A percentile compares a stretch with the other conserved stretches of the same genome.
Evolutionary conservation across 2,113 vertebrate genomes (phyloP).

Genomic region (Fregetta grallaria): DNA sequence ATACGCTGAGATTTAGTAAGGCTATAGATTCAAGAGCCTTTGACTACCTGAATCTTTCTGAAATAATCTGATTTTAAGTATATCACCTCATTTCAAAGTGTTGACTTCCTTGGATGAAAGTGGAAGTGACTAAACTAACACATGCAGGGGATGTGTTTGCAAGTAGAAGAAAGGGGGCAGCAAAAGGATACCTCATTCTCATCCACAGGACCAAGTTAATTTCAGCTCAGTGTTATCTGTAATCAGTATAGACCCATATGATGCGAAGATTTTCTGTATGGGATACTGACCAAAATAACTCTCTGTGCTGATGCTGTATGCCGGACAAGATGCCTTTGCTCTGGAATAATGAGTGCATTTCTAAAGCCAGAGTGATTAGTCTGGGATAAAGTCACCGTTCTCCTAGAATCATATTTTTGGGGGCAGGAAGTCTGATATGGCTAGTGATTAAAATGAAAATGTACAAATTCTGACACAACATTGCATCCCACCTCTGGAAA

Average conservation of each 20-base stretch:
- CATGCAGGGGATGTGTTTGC: background rate
- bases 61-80: background rate
- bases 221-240: background rate
- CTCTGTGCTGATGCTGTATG: background rate
- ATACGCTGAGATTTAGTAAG: background rate
- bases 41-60: background rate
- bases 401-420: background rate
- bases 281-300: background rate
- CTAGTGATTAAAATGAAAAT: background rate
- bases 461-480: background rate
- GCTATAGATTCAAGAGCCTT: background rate
- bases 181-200: constrained; percentile 19
- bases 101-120: background rate
- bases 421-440: background rate
- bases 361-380: background rate
- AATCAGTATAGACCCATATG: background rate
- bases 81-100: background rate
- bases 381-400: background rate
- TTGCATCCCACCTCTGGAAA: background rate
- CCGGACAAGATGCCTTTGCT: background rate
- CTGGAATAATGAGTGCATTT: background rate
- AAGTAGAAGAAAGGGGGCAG: constrained; percentile 49
- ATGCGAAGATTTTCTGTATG: background rate
- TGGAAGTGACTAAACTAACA: background rate
- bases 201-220: background rate